phyloP scores from a whole-genome alignment of 2,113 vertebrate species.

The Cheilinus undulatus region DNA sequence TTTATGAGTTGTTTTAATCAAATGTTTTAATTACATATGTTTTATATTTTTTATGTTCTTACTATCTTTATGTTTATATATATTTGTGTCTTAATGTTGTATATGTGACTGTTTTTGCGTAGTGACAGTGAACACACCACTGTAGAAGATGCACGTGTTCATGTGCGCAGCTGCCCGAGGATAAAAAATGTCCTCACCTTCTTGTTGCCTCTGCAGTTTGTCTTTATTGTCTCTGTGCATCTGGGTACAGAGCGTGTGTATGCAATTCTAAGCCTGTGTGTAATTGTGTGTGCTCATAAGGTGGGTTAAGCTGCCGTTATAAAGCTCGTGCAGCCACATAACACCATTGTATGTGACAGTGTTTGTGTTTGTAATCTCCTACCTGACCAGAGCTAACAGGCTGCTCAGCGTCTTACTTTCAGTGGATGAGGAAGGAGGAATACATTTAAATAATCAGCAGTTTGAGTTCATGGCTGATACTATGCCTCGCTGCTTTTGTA shows the following conservation, averaged over 20 bases:
- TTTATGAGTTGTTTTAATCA: no score
- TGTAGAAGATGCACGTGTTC: slow-evolving; percentile 10
- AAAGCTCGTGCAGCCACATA: slow-evolving; percentile 40
- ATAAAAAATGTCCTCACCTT: slow-evolving; percentile 49
- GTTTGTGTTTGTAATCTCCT: slow-evolving; percentile 69
- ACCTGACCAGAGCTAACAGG: slow-evolving; percentile 72
- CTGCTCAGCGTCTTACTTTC: slow-evolving; percentile 57
- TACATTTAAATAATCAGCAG: slow-evolving; percentile 81
- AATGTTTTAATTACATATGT: no score
- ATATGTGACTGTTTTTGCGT: neutral
- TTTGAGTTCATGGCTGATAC: slow-evolving; percentile 76
- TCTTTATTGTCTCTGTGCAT: slow-evolving; percentile 50
- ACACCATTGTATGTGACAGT: slow-evolving; percentile 51
- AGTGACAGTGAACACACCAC: slow-evolving; percentile 25
- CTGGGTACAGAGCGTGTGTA: slow-evolving; percentile 20
- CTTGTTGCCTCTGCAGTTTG: slow-evolving; percentile 51
- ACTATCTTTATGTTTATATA: no score
- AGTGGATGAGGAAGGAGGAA: slow-evolving; percentile 73
- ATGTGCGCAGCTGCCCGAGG: slow-evolving; percentile 53
- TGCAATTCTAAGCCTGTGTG: neutral
- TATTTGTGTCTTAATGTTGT: no score
- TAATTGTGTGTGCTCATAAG: slow-evolving; percentile 15
- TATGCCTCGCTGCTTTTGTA: slow-evolving; percentile 75
- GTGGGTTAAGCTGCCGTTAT: slow-evolving; percentile 38
- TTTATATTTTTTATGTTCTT: no score